Conservation (phyloP, 1,140 invertebrate genomes). For the Drosophila pandora region DNA sequence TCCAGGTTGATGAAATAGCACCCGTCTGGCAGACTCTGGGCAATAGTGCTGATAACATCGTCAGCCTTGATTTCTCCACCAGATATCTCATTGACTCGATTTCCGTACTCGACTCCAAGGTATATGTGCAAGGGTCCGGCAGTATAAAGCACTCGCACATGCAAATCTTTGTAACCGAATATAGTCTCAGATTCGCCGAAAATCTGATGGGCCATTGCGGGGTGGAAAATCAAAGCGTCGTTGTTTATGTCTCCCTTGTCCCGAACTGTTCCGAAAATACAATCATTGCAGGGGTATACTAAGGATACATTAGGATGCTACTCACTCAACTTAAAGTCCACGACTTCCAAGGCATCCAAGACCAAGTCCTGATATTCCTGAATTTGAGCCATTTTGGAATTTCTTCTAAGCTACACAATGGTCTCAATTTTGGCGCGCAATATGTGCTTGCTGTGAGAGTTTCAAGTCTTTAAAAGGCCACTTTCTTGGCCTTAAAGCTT, state of each 20-base stretch:
- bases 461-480: background rate
- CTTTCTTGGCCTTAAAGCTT: background rate
- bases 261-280: constrained; percentile 85
- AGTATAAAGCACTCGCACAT: constrained; percentile 92
- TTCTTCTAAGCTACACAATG: background rate
- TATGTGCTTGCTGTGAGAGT: constrained; percentile 26
- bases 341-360: constrained; percentile 88
- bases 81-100: constrained; percentile 73
- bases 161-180: constrained; percentile 95
- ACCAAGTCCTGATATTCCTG: constrained; percentile 86
- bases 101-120: constrained; percentile 84
- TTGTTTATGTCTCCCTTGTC: constrained; percentile 89
- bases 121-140: constrained; percentile 92
- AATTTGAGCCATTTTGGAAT: constrained; percentile 71
- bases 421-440: constrained; percentile 52
- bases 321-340: constrained; percentile 92
- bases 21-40: constrained; percentile 85
- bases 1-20: constrained; percentile 82
- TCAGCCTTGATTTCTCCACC: constrained; percentile 89
- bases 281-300: background rate
- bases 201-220: constrained; percentile 97
- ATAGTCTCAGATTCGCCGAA: constrained; percentile 97
- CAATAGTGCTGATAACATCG: constrained; percentile 90
- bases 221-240: constrained; percentile 89
- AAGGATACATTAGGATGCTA: background rate